A percentile compares a stretch with the other conserved stretches of the same genome.
phyloP scores from a whole-genome alignment of 2,888 invertebrate genomes.

The Ernsta delagoae region DNA sequence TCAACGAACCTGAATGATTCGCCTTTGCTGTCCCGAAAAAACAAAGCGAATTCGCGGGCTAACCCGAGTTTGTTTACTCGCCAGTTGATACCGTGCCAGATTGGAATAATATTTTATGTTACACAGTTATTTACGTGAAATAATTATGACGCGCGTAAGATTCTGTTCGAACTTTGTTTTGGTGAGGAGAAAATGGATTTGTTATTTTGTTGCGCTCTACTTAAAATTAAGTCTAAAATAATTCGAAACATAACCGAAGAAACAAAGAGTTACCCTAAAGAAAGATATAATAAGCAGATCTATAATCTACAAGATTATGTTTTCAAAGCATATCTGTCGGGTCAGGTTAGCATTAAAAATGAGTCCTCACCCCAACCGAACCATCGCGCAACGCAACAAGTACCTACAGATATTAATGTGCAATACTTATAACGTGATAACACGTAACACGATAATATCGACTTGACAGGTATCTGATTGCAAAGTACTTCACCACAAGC shows the following conservation, averaged over 20 bases:
- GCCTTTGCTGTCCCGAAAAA: conserved; percentile 43
- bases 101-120: conserved; percentile 26
- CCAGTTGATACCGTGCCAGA: conserved; percentile 46
- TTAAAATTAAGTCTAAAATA: not conserved
- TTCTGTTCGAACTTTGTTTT: not conserved
- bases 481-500: not conserved
- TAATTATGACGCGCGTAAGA: conserved; percentile 1
- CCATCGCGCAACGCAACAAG: not conserved
- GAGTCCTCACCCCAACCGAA: not conserved
- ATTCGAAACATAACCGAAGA: no score
- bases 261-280: no score
- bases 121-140: conserved; percentile 6
- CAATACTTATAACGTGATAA: not conserved
- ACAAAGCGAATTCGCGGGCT: conserved; percentile 44
- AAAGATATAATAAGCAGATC: no score
- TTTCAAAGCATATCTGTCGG: not conserved
- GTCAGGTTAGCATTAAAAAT: not conserved
- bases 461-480: conserved; percentile 1
- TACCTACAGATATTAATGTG: not conserved
- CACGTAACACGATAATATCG: not conserved
- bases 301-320: no score
- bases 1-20: conserved; percentile 47
- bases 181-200: not conserved
- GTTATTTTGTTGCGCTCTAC: not conserved
- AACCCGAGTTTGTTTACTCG: conserved; percentile 39